These are phyloP conservation scores for Temnothorax longispinosus DNA, from an alignment of 1,140 invertebrate genomes.

Conservation along the genomic window DNA sequence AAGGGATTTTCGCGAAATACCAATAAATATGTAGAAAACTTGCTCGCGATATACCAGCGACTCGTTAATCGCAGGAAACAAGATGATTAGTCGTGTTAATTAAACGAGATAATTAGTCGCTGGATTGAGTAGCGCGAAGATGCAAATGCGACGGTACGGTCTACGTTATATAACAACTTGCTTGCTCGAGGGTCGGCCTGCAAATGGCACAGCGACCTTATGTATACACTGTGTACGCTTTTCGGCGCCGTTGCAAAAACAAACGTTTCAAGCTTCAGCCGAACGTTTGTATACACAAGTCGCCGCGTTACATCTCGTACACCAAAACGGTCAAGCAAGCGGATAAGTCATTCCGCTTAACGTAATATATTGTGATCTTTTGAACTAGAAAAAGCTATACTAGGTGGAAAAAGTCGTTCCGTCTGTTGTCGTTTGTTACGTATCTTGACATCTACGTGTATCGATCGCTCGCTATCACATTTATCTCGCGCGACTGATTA, in stretches of 20 bases:
- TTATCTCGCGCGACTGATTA: conserved; percentile 9
- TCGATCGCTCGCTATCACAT: neutral
- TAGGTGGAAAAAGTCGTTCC: too few species aligned
- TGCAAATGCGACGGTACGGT: too few species aligned
- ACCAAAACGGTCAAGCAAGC: neutral
- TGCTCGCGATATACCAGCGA: neutral
- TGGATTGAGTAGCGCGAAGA: neutral
- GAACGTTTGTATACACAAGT: neutral
- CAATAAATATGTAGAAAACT: neutral
- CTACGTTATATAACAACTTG: too few species aligned
- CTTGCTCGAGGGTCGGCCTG: neutral
- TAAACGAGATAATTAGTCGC: neutral
- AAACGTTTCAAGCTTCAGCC: neutral
- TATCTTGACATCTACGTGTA: neutral
- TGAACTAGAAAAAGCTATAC: too few species aligned
- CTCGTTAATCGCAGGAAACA: neutral
- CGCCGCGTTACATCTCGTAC: neutral
- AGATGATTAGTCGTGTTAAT: neutral
- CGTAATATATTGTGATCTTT: too few species aligned
- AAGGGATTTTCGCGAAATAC: neutral
- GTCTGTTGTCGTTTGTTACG: neutral
- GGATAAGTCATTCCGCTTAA: neutral
- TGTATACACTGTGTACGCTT: too few species aligned
- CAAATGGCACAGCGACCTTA: neutral
- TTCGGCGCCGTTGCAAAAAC: neutral